Base-by-base conservation (phyloP, 2,797 vertebrate species). In the Novumbra hubbsi region DNA sequence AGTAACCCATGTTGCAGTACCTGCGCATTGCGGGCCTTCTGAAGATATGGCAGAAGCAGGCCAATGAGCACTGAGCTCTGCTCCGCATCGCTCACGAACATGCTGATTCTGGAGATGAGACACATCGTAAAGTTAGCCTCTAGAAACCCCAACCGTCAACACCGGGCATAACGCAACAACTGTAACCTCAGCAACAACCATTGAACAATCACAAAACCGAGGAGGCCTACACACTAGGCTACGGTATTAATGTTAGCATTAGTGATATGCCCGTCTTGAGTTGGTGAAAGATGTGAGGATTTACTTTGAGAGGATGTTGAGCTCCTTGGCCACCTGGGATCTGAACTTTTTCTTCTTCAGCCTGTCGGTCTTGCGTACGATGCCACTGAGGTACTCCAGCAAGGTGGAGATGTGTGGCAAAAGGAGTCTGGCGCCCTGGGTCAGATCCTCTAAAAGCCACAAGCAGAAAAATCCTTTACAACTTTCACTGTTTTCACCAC, bases 281-380 rank as follows among this genome's bases (percentile, higher is more conserved):
- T 45, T 69, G 14, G 0, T 38, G 21, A 57, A 38, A 7, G 14
- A 21, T 63, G 48, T 30, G 12, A 66, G 15, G 63, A 89, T 96
- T 92, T 90, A 98, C 98, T 96, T 98, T 71, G 98, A 99, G 74
- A 99, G 96, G 85, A 99, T 97, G 89, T 94, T 96, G 78, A 99
- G 96, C 81, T 99, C 97, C 85, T 95, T 98, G 87, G 94, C 94
- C 83, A 99, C 95, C 90, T 97, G 96, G 1, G 77, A 84, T 73
- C 93, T 92, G 68, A 95, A 96, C 79, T 95, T 96, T 84, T 96
- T 98, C 92, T 95, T 97, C 81, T 93, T 96, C 65, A 98, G 90
- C 77, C 96, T 92, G 66, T 96, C 96, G 0, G 90, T 78, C 84
- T 92, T 96, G 75, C 94, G 84, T 48, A 98, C 95, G 0, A 94